A percentile compares a stretch with the other conserved stretches of the same genome.
These are phyloP conservation scores for Heterocephalus glaber DNA, from an alignment of 2,113 vertebrate genomes.

Conservation along the genomic window DNA sequence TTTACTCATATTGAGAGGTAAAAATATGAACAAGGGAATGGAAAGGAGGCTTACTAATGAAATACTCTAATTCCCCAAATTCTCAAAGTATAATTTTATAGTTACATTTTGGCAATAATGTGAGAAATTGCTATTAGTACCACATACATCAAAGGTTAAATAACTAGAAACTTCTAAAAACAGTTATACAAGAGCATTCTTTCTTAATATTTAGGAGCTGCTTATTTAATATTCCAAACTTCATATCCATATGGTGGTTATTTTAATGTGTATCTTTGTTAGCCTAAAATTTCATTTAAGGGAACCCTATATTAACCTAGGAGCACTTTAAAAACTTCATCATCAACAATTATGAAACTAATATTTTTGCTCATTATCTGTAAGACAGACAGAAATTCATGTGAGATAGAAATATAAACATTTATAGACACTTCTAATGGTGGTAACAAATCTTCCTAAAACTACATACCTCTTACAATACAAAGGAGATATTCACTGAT, in stretches of 20 bases:
- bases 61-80: slow-evolving; percentile 56
- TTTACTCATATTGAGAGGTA: slow-evolving; percentile 59
- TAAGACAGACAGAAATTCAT: not conserved
- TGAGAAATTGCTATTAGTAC: slow-evolving; percentile 63
- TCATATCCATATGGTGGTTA: not conserved
- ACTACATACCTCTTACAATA: not conserved
- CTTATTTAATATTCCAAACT: slow-evolving; percentile 43
- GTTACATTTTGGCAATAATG: slow-evolving; percentile 64
- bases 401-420: not conserved
- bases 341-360: not conserved
- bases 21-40: slow-evolving; percentile 71
- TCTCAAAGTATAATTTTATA: slow-evolving; percentile 72
- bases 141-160: slow-evolving; percentile 30
- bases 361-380: slow-evolving; percentile 53
- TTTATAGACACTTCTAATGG: not conserved
- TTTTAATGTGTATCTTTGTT: slow-evolving; percentile 6
- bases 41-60: slow-evolving; percentile 48
- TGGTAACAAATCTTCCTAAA: not conserved
- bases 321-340: slow-evolving; percentile 39
- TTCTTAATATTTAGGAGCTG: not conserved
- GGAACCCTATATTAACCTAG: not conserved
- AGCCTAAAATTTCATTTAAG: not conserved
- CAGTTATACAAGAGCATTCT: not conserved
- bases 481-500: not conserved
- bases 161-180: slow-evolving; percentile 54